Evolutionary conservation across 1,140 invertebrate genomes (phyloP), one percentile per base, ranked within the genome.

Genomic region (Theocolax elegans): DNA sequence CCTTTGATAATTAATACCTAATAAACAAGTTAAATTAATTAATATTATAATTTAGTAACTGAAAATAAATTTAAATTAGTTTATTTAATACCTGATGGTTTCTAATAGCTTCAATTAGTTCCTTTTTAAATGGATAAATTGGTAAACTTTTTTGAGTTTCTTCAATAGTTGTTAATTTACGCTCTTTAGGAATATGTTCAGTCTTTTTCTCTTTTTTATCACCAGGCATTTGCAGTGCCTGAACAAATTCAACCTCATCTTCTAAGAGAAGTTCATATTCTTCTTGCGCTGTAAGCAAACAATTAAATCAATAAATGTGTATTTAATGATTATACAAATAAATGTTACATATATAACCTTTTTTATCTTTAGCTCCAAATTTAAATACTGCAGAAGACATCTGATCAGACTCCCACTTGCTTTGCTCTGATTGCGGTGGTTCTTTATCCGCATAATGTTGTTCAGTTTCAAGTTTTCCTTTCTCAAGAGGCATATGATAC

Each of bases 331-430:
- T 2, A 31, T 17, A 31, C 31, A 44, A 3, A 13, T 7, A 27
- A n/a, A 6, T 27, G 29, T 44, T 46, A 44, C 19, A 49, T 23
- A 8, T 49, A 23, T 23, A 49, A 76, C 85, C 87, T 80, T 90
- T 93, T 23, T 91, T 92, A 87, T 98, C 93, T 86, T 94, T 95
- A 0, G 98, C 95, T 15, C 98, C 98, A 89, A 99, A 97, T 76
- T 91, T 90, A 81, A 97, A 93, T 38, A 93, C 90, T 19, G 97
- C 97, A n/a, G 94, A 94, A 23, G 92, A 92, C 86, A 99, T 92
- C 85, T 98, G 95, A 83, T 99, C 97, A 67, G 98, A 95, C 87
- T 99, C 98, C 98, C 97, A 99, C 88, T 97, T 96, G 72, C 91
- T 90, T 84, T 99, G 97, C 81, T 99, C 98, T 7, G 95, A 96